Percentiles rank a stretch among this genome's conserved stretches.
Conservation (phyloP, 37 sponge, comb jelly and placozoan genomes). For the Ephydatia muelleri region DNA sequence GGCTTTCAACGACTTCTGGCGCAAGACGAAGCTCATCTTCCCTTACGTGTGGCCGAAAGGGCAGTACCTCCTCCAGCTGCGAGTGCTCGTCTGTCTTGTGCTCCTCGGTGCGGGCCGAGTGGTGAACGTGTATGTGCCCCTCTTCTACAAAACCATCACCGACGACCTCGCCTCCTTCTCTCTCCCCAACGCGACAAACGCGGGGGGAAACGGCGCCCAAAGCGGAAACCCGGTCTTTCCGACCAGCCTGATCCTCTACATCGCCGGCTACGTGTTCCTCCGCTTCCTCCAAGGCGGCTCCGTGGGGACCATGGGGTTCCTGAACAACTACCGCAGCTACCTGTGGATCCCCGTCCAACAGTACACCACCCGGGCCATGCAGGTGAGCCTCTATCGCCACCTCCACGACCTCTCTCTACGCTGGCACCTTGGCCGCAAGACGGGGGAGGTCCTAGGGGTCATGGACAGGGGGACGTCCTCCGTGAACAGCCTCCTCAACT, state of each 20-base stretch:
- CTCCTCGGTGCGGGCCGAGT: slow-evolving; percentile 78
- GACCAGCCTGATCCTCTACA: slow-evolving; percentile 36
- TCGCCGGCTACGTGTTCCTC: slow-evolving; percentile 75
- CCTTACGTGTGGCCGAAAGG: slow-evolving; percentile 96
- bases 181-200: neutral
- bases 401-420: slow-evolving; percentile 92
- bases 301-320: slow-evolving; percentile 78
- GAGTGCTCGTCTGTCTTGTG: slow-evolving; percentile 80
- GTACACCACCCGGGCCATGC: slow-evolving; percentile 82
- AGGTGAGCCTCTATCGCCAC: slow-evolving; percentile 82
- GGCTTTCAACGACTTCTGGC: slow-evolving; percentile 69
- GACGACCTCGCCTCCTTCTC: slow-evolving; percentile 54
- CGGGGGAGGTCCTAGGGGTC: slow-evolving; percentile 93
- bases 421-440: slow-evolving; percentile 97
- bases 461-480: slow-evolving; percentile 93
- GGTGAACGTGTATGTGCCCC: slow-evolving; percentile 92
- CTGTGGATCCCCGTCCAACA: slow-evolving; percentile 96
- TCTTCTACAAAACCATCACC: slow-evolving; percentile 93
- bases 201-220: neutral
- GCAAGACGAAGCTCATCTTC: slow-evolving; percentile 68
- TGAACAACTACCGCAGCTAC: slow-evolving; percentile 75
- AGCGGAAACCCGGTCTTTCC: neutral
- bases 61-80: slow-evolving; percentile 76
- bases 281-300: slow-evolving; percentile 83
- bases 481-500: slow-evolving; percentile 89